phyloP scores from a whole-genome alignment of 2,113 vertebrate species.

The Rana temporaria region DNA sequence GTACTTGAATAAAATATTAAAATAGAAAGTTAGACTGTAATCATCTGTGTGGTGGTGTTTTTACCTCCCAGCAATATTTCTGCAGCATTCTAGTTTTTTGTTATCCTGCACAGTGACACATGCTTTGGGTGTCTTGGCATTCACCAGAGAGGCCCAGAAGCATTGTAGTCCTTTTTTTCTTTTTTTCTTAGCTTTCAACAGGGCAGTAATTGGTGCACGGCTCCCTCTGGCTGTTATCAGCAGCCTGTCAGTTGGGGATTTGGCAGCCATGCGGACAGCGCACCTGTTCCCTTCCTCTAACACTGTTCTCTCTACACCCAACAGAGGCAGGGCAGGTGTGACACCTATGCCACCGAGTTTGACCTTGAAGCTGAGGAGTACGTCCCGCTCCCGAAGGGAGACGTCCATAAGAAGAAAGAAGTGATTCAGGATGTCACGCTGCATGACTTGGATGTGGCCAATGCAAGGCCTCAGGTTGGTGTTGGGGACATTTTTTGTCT shows the following conservation, averaged over 20 bases:
- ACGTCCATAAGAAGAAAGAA: slow-evolving; percentile 99
- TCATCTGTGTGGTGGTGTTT: too few relatives aligned
- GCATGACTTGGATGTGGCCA: slow-evolving; percentile 94
- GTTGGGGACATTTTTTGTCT: too few relatives aligned
- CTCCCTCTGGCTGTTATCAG: slow-evolving; percentile 59
- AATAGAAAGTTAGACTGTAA: too few relatives aligned
- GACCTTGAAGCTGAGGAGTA: slow-evolving; percentile 99
- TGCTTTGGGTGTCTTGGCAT: background rate
- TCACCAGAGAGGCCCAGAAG: background rate
- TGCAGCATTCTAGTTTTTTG: slow-evolving; percentile 47
- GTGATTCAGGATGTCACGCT: slow-evolving; percentile 98
- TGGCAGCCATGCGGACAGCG: slow-evolving; percentile 64
- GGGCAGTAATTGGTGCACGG: slow-evolving; percentile 66
- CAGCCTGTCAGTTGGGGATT: slow-evolving; percentile 63
- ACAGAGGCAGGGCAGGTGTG: slow-evolving; percentile 96
- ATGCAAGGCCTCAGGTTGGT: slow-evolving; percentile 92
- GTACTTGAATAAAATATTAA: too few relatives aligned
- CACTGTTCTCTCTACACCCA: slow-evolving; percentile 48
- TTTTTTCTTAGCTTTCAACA: slow-evolving; percentile 75
- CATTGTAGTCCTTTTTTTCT: slow-evolving; percentile 30
- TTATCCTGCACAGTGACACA: slow-evolving; percentile 69
- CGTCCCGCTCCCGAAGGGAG: slow-evolving; percentile 95
- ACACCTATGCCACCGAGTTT: slow-evolving; percentile 97
- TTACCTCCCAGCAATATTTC: too few relatives aligned
- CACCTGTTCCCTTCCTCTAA: slow-evolving; percentile 64